Evolutionary conservation across 2,797 vertebrate species (phyloP).

Genomic region (Babyrousa celebensis): DNA sequence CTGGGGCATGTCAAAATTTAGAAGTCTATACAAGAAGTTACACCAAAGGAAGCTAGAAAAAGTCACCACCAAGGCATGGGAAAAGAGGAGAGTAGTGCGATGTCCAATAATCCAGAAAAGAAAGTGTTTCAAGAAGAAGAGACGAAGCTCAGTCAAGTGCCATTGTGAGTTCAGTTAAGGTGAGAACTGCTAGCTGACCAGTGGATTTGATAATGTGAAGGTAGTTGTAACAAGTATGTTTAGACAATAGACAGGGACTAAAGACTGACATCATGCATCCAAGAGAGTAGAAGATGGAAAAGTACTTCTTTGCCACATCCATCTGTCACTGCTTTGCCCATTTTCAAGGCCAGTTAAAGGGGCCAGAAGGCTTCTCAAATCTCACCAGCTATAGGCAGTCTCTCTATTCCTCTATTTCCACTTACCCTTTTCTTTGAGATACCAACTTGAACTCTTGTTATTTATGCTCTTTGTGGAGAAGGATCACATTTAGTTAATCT

Average conservation of each 20-base stretch:
- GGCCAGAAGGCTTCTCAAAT: background rate
- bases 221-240: background rate
- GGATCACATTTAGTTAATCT: constrained; percentile 55
- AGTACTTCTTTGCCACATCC: background rate
- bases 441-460: constrained; percentile 54
- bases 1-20: background rate
- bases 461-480: constrained; percentile 69
- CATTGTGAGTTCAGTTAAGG: background rate
- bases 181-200: background rate
- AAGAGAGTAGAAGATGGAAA: background rate
- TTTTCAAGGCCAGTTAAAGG: constrained; percentile 59
- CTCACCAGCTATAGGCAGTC: background rate
- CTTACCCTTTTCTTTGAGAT: constrained; percentile 55
- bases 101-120: background rate
- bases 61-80: background rate
- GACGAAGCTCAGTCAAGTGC: background rate
- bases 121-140: background rate
- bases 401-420: constrained; percentile 52
- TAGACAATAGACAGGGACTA: background rate
- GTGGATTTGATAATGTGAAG: constrained; percentile 17
- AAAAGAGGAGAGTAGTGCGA: background rate
- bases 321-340: constrained; percentile 29
- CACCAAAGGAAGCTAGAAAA: constrained; percentile 30
- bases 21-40: background rate
- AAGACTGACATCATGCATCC: background rate